Percentiles rank a stretch among this genome's conserved stretches.
Evolutionary conservation across 2,888 invertebrate genomes (phyloP).

Genomic region (Laothoe populi): DNA sequence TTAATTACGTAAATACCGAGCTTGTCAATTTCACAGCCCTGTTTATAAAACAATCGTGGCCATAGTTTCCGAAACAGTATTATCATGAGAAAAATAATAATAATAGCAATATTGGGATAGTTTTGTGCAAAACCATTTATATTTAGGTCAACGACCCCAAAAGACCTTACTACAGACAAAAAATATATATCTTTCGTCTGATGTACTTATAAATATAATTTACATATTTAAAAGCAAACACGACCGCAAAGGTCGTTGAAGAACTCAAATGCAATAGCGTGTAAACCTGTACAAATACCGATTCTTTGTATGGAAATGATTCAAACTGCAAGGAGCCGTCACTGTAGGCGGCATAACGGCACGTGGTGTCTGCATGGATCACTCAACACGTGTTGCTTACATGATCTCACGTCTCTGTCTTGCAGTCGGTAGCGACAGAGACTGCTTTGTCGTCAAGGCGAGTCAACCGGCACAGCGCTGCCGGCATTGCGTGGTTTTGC

Average conservation of each 20-base stretch:
- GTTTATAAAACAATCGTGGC: too few relatives aligned
- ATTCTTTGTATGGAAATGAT: conserved; percentile 14
- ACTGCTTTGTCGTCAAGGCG: conserved; percentile 44
- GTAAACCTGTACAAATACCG: conserved; percentile 8
- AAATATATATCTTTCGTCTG: too few relatives aligned
- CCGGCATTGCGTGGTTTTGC: conserved; percentile 31
- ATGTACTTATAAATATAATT: neutral
- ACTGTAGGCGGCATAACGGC: conserved; percentile 36
- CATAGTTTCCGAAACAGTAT: too few relatives aligned
- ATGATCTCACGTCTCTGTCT: conserved; percentile 55
- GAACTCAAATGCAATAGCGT: neutral
- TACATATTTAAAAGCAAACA: neutral
- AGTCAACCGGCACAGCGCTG: conserved; percentile 42
- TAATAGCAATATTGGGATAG: too few relatives aligned
- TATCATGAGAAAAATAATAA: too few relatives aligned
- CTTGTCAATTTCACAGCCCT: too few relatives aligned
- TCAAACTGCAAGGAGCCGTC: conserved; percentile 8
- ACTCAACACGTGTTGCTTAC: conserved; percentile 55
- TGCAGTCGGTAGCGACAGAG: conserved; percentile 33
- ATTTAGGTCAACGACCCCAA: too few relatives aligned
- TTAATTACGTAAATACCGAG: too few relatives aligned
- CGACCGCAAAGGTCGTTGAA: neutral
- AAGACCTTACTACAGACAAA: too few relatives aligned
- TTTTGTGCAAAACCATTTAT: too few relatives aligned
- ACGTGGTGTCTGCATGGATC: conserved; percentile 59